Evolutionary conservation across 2,797 vertebrate species (phyloP).

Genomic region (Malacoraja senta): DNA sequence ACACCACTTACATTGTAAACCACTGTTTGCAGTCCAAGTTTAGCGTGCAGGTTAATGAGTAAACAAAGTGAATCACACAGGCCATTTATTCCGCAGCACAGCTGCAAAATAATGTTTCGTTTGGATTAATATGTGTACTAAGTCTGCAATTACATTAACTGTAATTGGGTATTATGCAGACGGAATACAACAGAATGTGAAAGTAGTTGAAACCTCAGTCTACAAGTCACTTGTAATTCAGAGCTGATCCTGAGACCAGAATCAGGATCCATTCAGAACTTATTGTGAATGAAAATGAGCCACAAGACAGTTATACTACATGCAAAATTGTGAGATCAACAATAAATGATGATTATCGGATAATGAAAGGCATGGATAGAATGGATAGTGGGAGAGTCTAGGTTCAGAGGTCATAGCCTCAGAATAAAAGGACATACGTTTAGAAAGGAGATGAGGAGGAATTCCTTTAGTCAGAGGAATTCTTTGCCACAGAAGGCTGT

Average conservation of each 20-base stretch:
- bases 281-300: neutral
- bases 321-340: neutral
- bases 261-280: neutral
- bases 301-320: neutral
- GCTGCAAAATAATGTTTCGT: neutral
- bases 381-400: too few species aligned
- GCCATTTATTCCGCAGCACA: neutral
- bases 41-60: neutral
- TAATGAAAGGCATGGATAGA: too few species aligned
- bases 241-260: neutral
- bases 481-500: too few species aligned
- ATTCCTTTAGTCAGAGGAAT: too few species aligned
- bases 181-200: neutral
- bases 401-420: too few species aligned
- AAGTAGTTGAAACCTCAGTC: neutral
- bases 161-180: neutral
- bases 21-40: neutral
- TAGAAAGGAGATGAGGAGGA: too few species aligned
- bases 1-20: neutral
- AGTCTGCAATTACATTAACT: neutral
- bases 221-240: neutral
- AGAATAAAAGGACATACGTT: too few species aligned
- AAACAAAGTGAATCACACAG: neutral
- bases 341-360: neutral
- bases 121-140: neutral